phyloP scores from a whole-genome alignment of 1,140 invertebrate species.

The Anastatus disparis region DNA sequence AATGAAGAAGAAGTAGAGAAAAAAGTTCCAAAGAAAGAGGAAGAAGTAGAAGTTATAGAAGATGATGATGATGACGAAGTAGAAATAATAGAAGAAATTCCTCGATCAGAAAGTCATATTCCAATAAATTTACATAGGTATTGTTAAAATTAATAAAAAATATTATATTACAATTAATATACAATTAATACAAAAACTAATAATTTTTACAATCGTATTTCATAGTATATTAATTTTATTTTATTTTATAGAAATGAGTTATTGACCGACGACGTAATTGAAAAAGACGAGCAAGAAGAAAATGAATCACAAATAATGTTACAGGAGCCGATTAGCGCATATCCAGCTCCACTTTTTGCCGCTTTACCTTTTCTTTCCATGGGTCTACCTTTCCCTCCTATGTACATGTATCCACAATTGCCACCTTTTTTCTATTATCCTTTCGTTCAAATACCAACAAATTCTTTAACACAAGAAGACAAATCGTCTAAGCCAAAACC shows the following conservation, averaged over 20 bases:
- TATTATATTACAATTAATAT: no score
- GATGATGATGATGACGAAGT: slow-evolving; percentile 28
- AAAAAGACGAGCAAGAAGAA: slow-evolving; percentile 44
- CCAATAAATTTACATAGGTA: slow-evolving; percentile 11
- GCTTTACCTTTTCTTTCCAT: slow-evolving; percentile 64
- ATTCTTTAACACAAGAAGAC: slow-evolving; percentile 27
- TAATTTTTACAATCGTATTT: no score
- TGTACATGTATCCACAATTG: slow-evolving; percentile 63
- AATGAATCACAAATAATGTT: slow-evolving; percentile 49
- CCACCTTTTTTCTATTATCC: slow-evolving; percentile 61
- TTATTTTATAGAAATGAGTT: not conserved
- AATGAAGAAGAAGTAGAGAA: slow-evolving; percentile 36
- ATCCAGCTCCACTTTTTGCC: slow-evolving; percentile 60
- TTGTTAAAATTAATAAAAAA: not conserved
- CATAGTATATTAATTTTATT: not conserved
- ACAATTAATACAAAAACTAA: no score
- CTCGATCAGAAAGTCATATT: not conserved
- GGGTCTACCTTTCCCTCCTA: slow-evolving; percentile 64
- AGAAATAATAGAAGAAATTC: slow-evolving; percentile 30
- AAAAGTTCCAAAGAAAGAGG: slow-evolving; percentile 8
- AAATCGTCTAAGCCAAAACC: slow-evolving; percentile 56
- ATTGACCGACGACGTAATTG: not conserved
- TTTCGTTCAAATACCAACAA: slow-evolving; percentile 55
- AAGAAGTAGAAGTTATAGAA: slow-evolving; percentile 25
- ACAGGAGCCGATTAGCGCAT: slow-evolving; percentile 52